These are phyloP conservation scores for Diadromus collaris DNA, from an alignment of 2,888 invertebrate species.

Conservation along the genomic window DNA sequence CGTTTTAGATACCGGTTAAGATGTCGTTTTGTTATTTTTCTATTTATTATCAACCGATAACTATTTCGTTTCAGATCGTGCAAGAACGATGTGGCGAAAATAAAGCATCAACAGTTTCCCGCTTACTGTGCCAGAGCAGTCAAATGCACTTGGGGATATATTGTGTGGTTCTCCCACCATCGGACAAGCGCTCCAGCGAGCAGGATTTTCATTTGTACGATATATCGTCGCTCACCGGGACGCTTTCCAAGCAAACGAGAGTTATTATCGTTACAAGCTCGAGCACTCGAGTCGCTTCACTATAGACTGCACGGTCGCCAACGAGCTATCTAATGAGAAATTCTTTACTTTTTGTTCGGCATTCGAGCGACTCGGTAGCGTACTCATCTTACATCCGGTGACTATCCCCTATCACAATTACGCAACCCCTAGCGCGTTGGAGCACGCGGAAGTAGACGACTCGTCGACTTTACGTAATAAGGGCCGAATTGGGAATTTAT, in stretches of 20 bases:
- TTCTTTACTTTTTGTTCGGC: constrained; percentile 1
- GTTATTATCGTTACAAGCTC: constrained; percentile 21
- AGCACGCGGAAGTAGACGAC: background rate
- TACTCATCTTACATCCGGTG: constrained; percentile 12
- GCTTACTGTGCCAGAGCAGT: constrained; percentile 65
- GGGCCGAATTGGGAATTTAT: background rate
- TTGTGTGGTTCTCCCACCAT: constrained; percentile 65
- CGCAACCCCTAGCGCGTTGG: background rate
- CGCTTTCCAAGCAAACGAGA: constrained; percentile 26
- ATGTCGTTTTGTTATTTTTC: background rate
- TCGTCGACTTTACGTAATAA: background rate
- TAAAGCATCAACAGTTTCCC: constrained; percentile 42
- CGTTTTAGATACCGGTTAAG: background rate
- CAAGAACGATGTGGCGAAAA: constrained; percentile 10
- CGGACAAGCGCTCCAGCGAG: constrained; percentile 22
- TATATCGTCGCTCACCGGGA: background rate
- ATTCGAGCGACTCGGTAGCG: background rate
- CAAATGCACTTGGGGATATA: constrained; percentile 70
- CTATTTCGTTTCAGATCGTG: background rate
- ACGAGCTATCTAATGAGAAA: background rate
- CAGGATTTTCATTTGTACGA: constrained; percentile 37
- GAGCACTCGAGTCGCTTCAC: constrained; percentile 5
- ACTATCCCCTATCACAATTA: background rate
- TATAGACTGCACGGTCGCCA: background rate
- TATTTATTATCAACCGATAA: background rate